Evolutionary conservation across 2,888 invertebrate genomes (phyloP).

Genomic region (Elysia crispata): DNA sequence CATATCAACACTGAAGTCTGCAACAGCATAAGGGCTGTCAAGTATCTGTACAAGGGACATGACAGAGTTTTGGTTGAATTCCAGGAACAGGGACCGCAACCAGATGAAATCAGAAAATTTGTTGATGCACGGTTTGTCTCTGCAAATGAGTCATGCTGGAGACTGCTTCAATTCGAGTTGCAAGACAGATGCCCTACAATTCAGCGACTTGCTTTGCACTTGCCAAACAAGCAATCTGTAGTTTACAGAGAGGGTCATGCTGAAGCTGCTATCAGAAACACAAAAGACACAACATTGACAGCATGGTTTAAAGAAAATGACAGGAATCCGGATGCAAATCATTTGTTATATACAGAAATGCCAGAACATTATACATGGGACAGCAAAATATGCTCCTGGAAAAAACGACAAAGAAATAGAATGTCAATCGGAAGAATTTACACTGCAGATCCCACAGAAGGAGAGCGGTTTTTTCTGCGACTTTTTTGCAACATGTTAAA

Average conservation of each 20-base stretch:
- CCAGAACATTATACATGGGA: too few relatives aligned
- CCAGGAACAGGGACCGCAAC: neutral
- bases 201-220: too few relatives aligned
- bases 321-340: too few relatives aligned
- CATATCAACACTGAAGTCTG: conserved; percentile 25
- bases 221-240: too few relatives aligned
- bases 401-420: conserved; percentile 32
- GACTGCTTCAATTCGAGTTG: neutral
- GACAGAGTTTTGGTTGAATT: conserved; percentile 33
- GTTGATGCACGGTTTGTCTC: neutral
- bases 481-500: conserved; percentile 39
- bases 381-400: too few relatives aligned
- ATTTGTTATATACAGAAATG: conserved; percentile 49
- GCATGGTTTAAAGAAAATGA: too few relatives aligned
- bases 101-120: too few relatives aligned
- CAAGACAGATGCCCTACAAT: too few relatives aligned
- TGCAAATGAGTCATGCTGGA: neutral
- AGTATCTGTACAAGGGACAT: conserved; percentile 46
- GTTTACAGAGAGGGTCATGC: conserved; percentile 31
- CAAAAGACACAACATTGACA: too few relatives aligned
- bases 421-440: conserved; percentile 56
- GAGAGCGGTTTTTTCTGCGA: conserved; percentile 56
- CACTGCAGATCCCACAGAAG: conserved; percentile 55
- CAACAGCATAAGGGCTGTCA: conserved; percentile 37
- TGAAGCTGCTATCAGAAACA: conserved; percentile 23